Evolutionary conservation across 2,888 invertebrate genomes (phyloP).

Genomic region (Deilephila porcellus): DNA sequence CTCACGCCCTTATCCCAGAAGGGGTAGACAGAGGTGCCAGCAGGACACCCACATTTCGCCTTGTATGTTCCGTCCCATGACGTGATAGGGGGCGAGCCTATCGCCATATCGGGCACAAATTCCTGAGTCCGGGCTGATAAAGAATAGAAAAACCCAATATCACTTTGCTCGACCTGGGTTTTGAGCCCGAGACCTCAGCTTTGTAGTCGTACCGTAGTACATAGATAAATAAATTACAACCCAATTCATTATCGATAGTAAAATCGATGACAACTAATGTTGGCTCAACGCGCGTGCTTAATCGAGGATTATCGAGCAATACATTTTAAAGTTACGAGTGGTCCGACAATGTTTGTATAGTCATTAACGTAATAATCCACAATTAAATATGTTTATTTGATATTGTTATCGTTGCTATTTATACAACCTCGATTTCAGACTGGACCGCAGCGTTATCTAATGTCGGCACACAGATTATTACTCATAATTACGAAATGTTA

Average conservation of each 20-base stretch:
- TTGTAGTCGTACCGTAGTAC: not conserved
- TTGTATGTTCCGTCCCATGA: too few relatives aligned
- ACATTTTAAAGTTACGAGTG: conserved; percentile 16
- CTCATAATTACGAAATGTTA: conserved; percentile 7
- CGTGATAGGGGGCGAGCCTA: too few relatives aligned
- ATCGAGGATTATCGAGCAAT: not conserved
- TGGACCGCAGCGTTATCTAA: conserved; percentile 1
- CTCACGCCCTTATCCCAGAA: too few relatives aligned
- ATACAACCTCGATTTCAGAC: conserved; percentile 19
- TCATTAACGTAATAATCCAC: conserved; percentile 7
- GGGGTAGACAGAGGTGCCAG: too few relatives aligned
- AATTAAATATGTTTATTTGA: conserved; percentile 16
- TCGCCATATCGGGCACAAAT: too few relatives aligned
- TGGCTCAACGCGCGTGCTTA: conserved; percentile 6
- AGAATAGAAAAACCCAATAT: too few relatives aligned
- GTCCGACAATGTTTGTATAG: not conserved
- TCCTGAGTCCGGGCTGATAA: too few relatives aligned
- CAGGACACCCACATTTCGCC: too few relatives aligned
- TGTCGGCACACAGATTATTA: not conserved
- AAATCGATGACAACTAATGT: not conserved
- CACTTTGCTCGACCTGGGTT: too few relatives aligned
- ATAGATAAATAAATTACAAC: not conserved
- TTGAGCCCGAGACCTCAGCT: too few relatives aligned
- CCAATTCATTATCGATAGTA: not conserved
- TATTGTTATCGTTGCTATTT: conserved; percentile 1